Conservation (phyloP, 2,888 invertebrate species). For the Ypsolopha scabrella region DNA sequence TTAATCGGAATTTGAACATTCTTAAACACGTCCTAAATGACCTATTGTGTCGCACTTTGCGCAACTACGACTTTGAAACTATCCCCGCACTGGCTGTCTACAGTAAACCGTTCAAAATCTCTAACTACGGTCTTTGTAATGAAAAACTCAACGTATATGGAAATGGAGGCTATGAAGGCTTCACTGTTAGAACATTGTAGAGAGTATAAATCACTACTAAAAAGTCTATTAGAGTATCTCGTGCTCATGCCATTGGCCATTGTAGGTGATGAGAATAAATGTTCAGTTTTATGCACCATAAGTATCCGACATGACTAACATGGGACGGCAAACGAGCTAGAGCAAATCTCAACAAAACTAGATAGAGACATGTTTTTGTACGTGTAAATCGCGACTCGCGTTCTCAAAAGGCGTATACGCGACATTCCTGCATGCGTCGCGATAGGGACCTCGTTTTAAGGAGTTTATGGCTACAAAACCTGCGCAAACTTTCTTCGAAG, state of each 20-base stretch:
- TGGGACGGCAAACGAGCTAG: neutral
- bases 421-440: neutral
- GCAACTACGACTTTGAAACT: neutral
- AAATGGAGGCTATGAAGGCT: neutral
- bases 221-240: neutral
- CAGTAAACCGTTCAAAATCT: too few species aligned
- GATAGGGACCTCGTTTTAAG: neutral
- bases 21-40: conserved; percentile 3
- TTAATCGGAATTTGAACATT: conserved; percentile 3
- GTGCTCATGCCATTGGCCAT: neutral
- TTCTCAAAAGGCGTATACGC: neutral
- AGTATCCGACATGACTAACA: neutral
- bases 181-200: neutral
- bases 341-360: neutral
- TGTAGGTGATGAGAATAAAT: conserved; percentile 3
- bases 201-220: conserved; percentile 1
- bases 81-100: too few species aligned
- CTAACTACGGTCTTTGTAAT: neutral
- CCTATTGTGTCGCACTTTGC: conserved; percentile 3
- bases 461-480: neutral
- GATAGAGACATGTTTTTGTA: conserved; percentile 3
- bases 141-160: conserved; percentile 1
- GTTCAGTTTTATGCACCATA: conserved; percentile 3
- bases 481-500: neutral
- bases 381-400: neutral